A percentile compares a stretch with the other conserved stretches of the same genome.
These are phyloP conservation scores for Chaetodon trifasciatus DNA, from an alignment of 2,797 vertebrate species.

Conservation along the genomic window DNA sequence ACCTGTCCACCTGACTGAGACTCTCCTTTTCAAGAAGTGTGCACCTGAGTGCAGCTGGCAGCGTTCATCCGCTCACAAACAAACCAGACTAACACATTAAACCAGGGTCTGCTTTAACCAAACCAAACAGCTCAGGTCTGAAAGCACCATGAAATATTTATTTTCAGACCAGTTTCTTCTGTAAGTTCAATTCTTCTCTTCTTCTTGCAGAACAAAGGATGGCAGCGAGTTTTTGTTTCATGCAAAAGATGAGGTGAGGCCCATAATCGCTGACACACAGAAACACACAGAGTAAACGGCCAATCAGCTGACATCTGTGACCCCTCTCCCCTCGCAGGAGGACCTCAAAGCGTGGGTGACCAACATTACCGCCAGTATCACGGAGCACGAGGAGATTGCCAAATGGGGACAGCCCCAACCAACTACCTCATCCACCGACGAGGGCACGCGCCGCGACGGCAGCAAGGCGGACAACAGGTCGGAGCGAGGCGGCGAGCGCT, in stretches of 20 bases:
- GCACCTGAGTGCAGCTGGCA: too few relatives aligned
- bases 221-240: conserved; percentile 95
- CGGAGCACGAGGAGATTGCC: conserved; percentile 91
- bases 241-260: conserved; percentile 94
- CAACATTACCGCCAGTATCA: conserved; percentile 86
- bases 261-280: background rate
- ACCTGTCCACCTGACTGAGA: too few relatives aligned
- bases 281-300: background rate
- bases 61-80: too few relatives aligned
- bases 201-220: conserved; percentile 89
- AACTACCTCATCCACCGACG: conserved; percentile 96
- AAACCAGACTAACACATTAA: too few relatives aligned
- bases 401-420: conserved; percentile 91
- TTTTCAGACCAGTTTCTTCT: too few relatives aligned
- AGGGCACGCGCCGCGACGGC: conserved; percentile 86
- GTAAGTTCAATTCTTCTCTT: conserved; percentile 33
- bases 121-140: too few relatives aligned
- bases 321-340: conserved; percentile 79
- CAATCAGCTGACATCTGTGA: background rate
- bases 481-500: conserved; percentile 81
- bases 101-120: too few relatives aligned
- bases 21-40: too few relatives aligned
- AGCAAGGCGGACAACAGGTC: conserved; percentile 86
- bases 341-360: conserved; percentile 92
- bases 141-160: too few relatives aligned